A percentile compares a stretch with the other conserved stretches of the same genome.
Evolutionary conservation across 1,140 invertebrate genomes (phyloP).

Genomic region (Lordiphosa stackelbergi): DNA sequence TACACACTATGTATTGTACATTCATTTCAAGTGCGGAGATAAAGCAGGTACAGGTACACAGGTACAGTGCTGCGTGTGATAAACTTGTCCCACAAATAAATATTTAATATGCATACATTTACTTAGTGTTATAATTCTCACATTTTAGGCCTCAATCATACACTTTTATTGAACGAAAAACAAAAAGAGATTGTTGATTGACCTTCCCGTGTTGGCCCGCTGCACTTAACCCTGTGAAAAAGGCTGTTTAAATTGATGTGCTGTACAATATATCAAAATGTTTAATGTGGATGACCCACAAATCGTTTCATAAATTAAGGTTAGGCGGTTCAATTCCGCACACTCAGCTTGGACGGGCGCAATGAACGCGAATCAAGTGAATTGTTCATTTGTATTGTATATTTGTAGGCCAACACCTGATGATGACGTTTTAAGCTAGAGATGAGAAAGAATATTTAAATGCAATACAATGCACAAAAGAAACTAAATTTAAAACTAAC

Average conservation of each 20-base stretch:
- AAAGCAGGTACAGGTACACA: constrained; percentile 8
- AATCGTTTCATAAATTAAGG: constrained; percentile 62
- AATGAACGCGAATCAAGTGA: constrained; percentile 31
- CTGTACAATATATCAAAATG: constrained; percentile 16
- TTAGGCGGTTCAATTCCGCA: constrained; percentile 66
- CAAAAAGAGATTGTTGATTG: constrained; percentile 70
- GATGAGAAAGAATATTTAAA: constrained; percentile 13
- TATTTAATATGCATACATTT: constrained; percentile 3
- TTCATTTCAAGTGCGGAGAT: constrained; percentile 22
- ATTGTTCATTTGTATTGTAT: constrained; percentile 6
- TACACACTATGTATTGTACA: neutral
- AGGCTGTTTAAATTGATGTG: constrained; percentile 40
- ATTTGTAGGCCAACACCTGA: constrained; percentile 25
- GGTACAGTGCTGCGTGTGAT: constrained; percentile 2
- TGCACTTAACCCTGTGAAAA: constrained; percentile 67
- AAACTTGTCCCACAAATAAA: constrained; percentile 15
- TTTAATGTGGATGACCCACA: constrained; percentile 62
- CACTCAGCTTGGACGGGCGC: constrained; percentile 34
- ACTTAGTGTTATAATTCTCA: constrained; percentile 14
- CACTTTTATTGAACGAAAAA: constrained; percentile 14
- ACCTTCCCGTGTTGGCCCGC: constrained; percentile 43
- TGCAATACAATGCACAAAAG: too few relatives aligned
- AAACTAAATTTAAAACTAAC: too few relatives aligned
- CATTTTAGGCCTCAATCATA: neutral
- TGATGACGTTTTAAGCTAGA: constrained; percentile 33